Evolutionary conservation across 2,888 invertebrate genomes (phyloP).

Genomic region (Stenoptilia bipunctidactyla): DNA sequence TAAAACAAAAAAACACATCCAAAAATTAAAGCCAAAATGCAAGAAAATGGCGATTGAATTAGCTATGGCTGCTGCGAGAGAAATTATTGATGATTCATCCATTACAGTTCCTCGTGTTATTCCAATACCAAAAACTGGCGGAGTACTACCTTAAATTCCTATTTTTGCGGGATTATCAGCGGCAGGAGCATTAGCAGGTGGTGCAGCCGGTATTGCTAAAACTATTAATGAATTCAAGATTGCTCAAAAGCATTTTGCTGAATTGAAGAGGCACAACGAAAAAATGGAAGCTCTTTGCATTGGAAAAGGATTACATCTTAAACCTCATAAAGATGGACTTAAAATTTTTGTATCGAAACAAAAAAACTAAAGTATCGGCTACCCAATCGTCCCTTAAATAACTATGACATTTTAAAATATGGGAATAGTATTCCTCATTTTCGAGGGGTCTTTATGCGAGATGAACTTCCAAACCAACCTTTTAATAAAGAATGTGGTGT

Average conservation of each 20-base stretch:
- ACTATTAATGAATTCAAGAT: slow-evolving; percentile 21
- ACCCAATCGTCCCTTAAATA: slow-evolving; percentile 9
- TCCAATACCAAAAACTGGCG: slow-evolving; percentile 16
- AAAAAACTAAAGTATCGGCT: slow-evolving; percentile 12
- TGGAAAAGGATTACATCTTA: slow-evolving; percentile 1
- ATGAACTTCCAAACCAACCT: slow-evolving; percentile 16
- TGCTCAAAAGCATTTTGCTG: slow-evolving; percentile 18
- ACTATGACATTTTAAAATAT: slow-evolving; percentile 8
- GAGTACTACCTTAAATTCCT: too few relatives aligned
- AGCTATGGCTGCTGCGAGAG: slow-evolving; percentile 13
- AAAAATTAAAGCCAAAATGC: slow-evolving; percentile 14
- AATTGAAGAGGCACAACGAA: not conserved
- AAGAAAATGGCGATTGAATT: slow-evolving; percentile 13
- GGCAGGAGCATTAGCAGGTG: too few relatives aligned
- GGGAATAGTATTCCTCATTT: slow-evolving; percentile 10
- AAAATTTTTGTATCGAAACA: slow-evolving; percentile 3
- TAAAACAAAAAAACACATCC: slow-evolving; percentile 7
- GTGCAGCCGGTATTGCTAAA: slow-evolving; percentile 31
- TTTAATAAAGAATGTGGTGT: slow-evolving; percentile 16
- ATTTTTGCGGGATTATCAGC: too few relatives aligned
- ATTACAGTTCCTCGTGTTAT: slow-evolving; percentile 22
- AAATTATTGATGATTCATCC: slow-evolving; percentile 16
- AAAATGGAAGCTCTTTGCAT: not conserved
- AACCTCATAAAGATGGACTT: slow-evolving; percentile 6
- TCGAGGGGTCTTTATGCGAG: slow-evolving; percentile 14